Evolutionary conservation across 2,113 vertebrate species (phyloP), one percentile per base, ranked within the genome.

Genomic region (Eurypyga helias): DNA sequence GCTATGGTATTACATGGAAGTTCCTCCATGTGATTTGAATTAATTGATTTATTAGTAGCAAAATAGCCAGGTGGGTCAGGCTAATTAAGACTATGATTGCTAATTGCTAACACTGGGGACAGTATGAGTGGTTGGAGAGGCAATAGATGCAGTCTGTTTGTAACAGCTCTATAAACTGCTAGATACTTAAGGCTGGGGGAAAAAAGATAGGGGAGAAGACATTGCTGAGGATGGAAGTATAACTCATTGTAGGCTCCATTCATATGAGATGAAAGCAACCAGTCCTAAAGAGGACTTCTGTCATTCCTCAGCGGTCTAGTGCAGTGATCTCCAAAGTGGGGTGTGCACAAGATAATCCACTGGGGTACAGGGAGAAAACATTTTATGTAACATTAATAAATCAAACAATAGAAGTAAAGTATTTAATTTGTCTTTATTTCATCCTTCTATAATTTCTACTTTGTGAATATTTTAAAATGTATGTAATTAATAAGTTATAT

Each of bases 21-120:
- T 88, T 95, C 67, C 76, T 98, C 96, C 67, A 33, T 96, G 96
- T 97, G 96, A 98, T 96, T 96, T 98, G 96, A 97, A 97, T 98
- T 98, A 98, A 98, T 98, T 98, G 95, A 97, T 98, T 96, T 98
- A 98, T 98, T 97, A 98, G 97, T 82, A 97, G 70, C 84, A 97
- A 97, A 98, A 96, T 95, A 98, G 93, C 95, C 97, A 97, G 98
- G 97, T 98, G 97, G 96, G 94, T 97, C 96, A 97, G 94, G 90
- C 95, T 98, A 98, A 98, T 98, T 98, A 98, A 98, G 96, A 94
- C 90, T 92, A 98, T 98, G 91, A 98, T 98, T 98, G 94, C 97
- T 98, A 98, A 98, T 97, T 98, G 95, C 93, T 89, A 97, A 13
- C 97, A 97, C 94, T 95, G 90, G 97, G 91, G 76, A 97, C 88